These are phyloP conservation scores for Stichodactyla helianthus DNA, from an alignment of 64 coral and sea anemone genomes.

Conservation along the genomic window DNA sequence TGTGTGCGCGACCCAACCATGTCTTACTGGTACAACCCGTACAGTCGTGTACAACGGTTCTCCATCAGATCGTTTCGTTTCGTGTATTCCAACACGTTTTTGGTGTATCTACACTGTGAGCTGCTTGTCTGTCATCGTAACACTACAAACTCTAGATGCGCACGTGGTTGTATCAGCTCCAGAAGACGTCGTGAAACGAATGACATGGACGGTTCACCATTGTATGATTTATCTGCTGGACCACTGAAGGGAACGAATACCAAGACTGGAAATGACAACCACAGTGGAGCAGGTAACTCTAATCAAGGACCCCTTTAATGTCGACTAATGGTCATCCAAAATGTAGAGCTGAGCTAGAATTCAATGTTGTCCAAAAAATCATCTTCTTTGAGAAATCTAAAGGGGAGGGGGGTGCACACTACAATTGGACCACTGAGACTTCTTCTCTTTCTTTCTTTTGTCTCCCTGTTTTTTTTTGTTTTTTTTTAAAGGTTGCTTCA, in stretches of 20 bases:
- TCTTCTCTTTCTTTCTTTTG: too few species aligned
- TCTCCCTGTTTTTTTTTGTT: too few species aligned
- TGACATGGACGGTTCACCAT: neutral
- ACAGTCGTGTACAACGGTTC: slow-evolving; percentile 17
- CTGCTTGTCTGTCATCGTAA: too few species aligned
- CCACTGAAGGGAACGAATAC: neutral
- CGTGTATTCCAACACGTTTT: slow-evolving; percentile 8
- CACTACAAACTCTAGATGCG: too few species aligned
- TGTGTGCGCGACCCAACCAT: slow-evolving; percentile 28
- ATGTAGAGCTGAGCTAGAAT: too few species aligned
- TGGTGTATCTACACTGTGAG: slow-evolving; percentile 55
- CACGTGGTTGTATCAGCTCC: slow-evolving; percentile 16
- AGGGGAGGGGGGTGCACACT: too few species aligned
- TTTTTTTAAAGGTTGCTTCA: too few species aligned
- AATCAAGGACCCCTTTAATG: neutral
- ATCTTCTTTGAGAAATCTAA: too few species aligned
- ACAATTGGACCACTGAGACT: too few species aligned
- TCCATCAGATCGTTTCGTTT: slow-evolving; percentile 53
- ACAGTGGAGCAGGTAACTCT: neutral
- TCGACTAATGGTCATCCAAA: neutral
- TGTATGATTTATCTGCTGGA: neutral
- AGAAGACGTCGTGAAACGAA: slow-evolving; percentile 7
- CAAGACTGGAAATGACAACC: neutral
- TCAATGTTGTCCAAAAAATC: too few species aligned
- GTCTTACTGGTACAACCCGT: neutral